These are phyloP conservation scores for Drosophila rellima DNA, from an alignment of 2,888 invertebrate species.

Conservation along the genomic window DNA sequence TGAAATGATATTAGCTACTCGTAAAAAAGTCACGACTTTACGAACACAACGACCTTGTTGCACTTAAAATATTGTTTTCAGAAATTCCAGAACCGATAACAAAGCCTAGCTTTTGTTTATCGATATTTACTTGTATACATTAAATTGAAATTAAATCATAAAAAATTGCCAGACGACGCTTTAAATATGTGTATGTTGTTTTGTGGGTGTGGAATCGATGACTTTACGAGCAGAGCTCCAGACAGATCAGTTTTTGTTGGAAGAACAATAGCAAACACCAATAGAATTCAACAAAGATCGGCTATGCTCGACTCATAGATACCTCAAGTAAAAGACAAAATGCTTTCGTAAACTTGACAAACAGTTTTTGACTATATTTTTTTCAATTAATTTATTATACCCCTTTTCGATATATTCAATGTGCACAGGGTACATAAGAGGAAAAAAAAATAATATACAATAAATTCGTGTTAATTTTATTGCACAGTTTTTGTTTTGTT, in stretches of 20 bases:
- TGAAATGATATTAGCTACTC: constrained; percentile 2
- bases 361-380: no score
- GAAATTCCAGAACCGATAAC: constrained; percentile 17
- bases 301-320: neutral
- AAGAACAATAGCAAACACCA: constrained; percentile 1
- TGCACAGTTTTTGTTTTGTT: constrained; percentile 19
- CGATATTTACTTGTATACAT: constrained; percentile 23
- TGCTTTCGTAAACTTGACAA: no score
- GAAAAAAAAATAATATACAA: constrained; percentile 19
- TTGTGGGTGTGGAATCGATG: constrained; percentile 50
- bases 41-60: constrained; percentile 11
- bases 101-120: constrained; percentile 35
- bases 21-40: constrained; percentile 15
- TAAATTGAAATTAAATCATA: constrained; percentile 64
- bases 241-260: constrained; percentile 18
- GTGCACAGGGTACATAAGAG: neutral
- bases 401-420: neutral
- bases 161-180: constrained; percentile 68
- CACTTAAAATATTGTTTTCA: constrained; percentile 6
- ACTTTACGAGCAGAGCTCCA: constrained; percentile 3
- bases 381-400: neutral
- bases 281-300: constrained; percentile 3
- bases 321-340: no score
- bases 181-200: constrained; percentile 14
- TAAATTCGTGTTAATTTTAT: constrained; percentile 43